A percentile compares a stretch with the other conserved stretches of the same genome.
Conservation (phyloP, 2,113 vertebrate genomes). For the Coptodon bakossiorum region DNA sequence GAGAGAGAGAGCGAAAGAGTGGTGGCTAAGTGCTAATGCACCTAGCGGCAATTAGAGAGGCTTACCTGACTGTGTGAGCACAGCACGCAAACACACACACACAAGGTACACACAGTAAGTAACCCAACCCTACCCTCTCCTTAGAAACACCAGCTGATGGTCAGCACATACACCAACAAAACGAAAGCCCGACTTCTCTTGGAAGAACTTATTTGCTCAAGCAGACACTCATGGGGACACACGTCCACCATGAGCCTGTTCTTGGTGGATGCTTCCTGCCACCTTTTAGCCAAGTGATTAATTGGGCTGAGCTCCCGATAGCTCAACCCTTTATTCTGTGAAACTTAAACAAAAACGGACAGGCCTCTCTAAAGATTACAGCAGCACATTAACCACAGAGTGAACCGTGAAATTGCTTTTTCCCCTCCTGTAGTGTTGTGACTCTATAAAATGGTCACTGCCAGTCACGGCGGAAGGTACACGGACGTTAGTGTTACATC, state of each 20-base stretch:
- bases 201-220: constrained; percentile 9
- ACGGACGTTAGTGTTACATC: constrained; percentile 56
- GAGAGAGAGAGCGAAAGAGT: constrained; percentile 10
- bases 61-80: constrained; percentile 62
- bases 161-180: background rate
- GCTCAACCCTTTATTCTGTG: constrained; percentile 71
- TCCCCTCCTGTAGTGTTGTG: constrained; percentile 68
- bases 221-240: background rate
- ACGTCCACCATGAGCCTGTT: background rate
- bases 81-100: constrained; percentile 45
- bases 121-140: background rate
- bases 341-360: constrained; percentile 73
- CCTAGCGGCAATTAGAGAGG: constrained; percentile 73
- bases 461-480: constrained; percentile 36
- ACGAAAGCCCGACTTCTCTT: background rate
- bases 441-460: constrained; percentile 46
- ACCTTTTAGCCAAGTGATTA: constrained; percentile 60
- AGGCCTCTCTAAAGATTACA: constrained; percentile 71
- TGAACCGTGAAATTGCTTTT: constrained; percentile 83
- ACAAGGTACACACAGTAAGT: constrained; percentile 28
- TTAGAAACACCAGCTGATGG: constrained; percentile 26
- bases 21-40: constrained; percentile 71
- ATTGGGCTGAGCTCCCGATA: constrained; percentile 70
- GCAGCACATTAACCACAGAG: constrained; percentile 65
- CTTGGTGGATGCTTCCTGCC: constrained; percentile 28